Evolutionary conservation across 2,113 vertebrate genomes (phyloP).

Genomic region (Crypturellus undulatus): DNA sequence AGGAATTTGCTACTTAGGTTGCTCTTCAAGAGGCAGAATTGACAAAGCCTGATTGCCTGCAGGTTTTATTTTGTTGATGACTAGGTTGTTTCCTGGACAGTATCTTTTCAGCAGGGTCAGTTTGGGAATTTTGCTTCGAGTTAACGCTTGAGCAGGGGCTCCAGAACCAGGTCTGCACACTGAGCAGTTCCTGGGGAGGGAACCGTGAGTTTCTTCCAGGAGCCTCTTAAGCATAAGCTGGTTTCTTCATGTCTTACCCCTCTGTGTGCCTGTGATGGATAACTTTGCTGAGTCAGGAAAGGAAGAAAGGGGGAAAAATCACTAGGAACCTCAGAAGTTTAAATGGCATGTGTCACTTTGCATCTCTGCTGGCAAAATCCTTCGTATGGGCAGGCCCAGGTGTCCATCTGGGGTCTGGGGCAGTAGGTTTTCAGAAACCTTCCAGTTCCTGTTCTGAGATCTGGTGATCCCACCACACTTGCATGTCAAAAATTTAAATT

Average conservation of each 20-base stretch:
- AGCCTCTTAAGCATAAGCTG: background rate
- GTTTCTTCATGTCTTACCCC: background rate
- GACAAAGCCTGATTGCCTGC: background rate
- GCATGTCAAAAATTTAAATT: background rate
- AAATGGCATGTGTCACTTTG: background rate
- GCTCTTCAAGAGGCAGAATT: background rate
- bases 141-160: background rate
- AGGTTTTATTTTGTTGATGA: background rate
- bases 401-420: background rate
- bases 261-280: background rate
- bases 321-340: background rate
- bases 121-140: background rate
- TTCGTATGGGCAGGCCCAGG: background rate
- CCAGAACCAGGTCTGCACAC: background rate
- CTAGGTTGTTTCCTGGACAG: background rate
- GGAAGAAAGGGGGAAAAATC: background rate
- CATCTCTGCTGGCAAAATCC: background rate
- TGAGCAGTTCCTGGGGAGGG: background rate
- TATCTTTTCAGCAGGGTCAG: background rate
- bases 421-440: background rate
- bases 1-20: background rate
- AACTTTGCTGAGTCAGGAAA: background rate
- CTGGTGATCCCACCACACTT: background rate
- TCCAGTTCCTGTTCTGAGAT: background rate
- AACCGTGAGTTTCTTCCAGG: background rate